These are phyloP conservation scores for Silurus aristotelis DNA, from an alignment of 2,797 vertebrate genomes.

Conservation along the genomic window DNA sequence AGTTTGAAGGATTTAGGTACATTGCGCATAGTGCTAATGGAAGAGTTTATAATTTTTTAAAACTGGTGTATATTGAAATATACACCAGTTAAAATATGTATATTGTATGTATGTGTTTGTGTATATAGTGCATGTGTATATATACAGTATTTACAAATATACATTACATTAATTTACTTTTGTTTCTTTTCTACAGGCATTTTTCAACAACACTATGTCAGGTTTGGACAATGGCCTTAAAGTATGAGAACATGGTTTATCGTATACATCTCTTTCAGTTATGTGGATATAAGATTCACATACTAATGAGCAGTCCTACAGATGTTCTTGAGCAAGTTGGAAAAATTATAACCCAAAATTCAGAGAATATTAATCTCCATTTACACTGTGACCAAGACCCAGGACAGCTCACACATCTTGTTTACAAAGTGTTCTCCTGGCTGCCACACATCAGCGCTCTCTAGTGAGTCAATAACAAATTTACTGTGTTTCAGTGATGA, in stretches of 20 bases:
- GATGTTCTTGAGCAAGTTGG: constrained; percentile 52
- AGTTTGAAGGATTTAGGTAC: no score
- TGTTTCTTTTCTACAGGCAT: constrained; percentile 22
- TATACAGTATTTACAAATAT: background rate
- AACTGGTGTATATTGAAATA: no score
- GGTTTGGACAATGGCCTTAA: constrained; percentile 51
- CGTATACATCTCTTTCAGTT: constrained; percentile 26
- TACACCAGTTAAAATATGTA: no score
- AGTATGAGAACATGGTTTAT: constrained; percentile 26
- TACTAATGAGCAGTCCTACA: constrained; percentile 42
- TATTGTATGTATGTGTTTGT: no score
- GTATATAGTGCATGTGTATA: no score
- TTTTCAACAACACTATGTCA: constrained; percentile 39
- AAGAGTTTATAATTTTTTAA: no score
- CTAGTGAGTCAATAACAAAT: constrained; percentile 38
- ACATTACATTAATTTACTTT: background rate
- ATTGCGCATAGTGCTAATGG: no score
- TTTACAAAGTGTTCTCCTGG: constrained; percentile 37
- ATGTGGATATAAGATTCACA: constrained; percentile 46
- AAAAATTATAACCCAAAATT: constrained; percentile 34
- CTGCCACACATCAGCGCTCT: constrained; percentile 47
- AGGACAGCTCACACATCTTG: background rate
- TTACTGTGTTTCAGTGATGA: no score
- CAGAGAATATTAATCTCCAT: constrained; percentile 34
- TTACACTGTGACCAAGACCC: constrained; percentile 45